Evolutionary conservation across 2,888 invertebrate genomes (phyloP).

Genomic region (Oligia strigilis): DNA sequence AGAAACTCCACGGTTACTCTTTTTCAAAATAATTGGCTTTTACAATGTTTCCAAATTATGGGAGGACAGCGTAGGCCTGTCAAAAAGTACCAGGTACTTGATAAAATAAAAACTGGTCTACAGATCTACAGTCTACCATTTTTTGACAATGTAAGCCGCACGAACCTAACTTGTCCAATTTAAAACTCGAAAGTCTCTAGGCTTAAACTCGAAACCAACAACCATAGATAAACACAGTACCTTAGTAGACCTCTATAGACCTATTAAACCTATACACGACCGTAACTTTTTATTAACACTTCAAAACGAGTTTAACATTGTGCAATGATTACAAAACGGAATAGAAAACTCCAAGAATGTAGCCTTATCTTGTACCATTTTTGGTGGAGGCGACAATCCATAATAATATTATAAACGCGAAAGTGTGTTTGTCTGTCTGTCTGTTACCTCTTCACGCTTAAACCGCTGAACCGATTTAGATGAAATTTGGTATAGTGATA

Average conservation of each 20-base stretch:
- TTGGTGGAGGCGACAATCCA: not conserved
- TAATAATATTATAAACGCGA: too few relatives aligned
- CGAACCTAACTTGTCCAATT: not conserved
- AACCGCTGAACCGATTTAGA: too few relatives aligned
- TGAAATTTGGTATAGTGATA: too few relatives aligned
- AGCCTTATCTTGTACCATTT: slow-evolving; percentile 29
- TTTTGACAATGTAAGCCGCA: not conserved
- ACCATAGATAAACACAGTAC: not conserved
- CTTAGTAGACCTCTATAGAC: slow-evolving; percentile 1
- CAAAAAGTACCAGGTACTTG: too few relatives aligned
- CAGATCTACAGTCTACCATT: too few relatives aligned
- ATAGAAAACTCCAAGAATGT: slow-evolving; percentile 47
- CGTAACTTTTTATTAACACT: slow-evolving; percentile 13
- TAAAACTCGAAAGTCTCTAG: not conserved
- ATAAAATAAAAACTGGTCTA: too few relatives aligned
- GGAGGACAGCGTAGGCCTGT: too few relatives aligned
- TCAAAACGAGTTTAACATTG: slow-evolving; percentile 45
- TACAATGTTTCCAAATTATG: too few relatives aligned
- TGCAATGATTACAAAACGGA: slow-evolving; percentile 40
- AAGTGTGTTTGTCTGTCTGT: too few relatives aligned
- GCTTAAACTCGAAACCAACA: not conserved
- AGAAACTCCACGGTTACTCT: too few relatives aligned
- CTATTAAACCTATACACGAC: slow-evolving; percentile 7
- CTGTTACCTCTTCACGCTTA: too few relatives aligned
- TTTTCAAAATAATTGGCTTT: too few relatives aligned